A percentile compares a stretch with the other conserved stretches of the same genome.
Evolutionary conservation across 2,888 invertebrate genomes (phyloP).

Genomic region (Dryobota labecula): DNA sequence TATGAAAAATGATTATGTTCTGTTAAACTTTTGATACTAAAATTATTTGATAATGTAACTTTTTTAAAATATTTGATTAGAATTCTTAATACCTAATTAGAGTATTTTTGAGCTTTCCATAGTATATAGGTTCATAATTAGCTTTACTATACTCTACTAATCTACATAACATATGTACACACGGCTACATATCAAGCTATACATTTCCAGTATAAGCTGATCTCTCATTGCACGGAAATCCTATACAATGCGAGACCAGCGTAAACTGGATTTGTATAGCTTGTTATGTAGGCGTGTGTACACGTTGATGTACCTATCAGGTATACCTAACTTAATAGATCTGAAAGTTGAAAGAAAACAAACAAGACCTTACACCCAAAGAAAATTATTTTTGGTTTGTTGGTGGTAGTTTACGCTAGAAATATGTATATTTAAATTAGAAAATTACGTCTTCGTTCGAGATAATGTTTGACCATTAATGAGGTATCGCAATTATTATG

Average conservation of each 20-base stretch:
- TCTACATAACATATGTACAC: neutral
- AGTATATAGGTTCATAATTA: neutral
- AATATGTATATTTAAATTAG: constrained; percentile 6
- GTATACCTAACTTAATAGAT: neutral
- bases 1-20: neutral
- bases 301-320: neutral
- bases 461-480: constrained; percentile 61
- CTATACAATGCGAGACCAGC: no score
- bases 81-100: neutral
- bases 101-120: neutral
- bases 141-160: neutral
- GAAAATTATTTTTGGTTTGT: neutral
- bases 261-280: no score
- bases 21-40: neutral
- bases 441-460: constrained; percentile 24
- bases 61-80: neutral
- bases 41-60: neutral
- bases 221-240: no score
- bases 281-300: no score
- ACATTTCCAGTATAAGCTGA: no score
- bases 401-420: constrained; percentile 1
- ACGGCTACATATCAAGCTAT: no score
- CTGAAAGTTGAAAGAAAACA: constrained; percentile 5
- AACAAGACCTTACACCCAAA: neutral
- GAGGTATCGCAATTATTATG: constrained; percentile 69